These are phyloP conservation scores for Catotricha subobsoleta DNA, from an alignment of 2,888 invertebrate species.

Conservation along the genomic window DNA sequence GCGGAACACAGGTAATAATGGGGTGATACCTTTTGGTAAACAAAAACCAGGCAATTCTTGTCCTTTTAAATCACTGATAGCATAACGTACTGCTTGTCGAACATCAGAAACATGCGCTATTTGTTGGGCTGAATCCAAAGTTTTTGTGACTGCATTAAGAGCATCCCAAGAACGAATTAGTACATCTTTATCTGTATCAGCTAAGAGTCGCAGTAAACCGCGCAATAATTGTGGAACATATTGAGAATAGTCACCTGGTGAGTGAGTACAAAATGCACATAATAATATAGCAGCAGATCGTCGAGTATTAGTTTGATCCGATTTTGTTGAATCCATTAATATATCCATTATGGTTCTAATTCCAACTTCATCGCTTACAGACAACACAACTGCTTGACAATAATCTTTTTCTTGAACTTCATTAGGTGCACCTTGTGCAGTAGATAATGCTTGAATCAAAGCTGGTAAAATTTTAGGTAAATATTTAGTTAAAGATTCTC, in stretches of 20 bases:
- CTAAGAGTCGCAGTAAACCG: conserved; percentile 71
- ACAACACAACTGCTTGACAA: conserved; percentile 82
- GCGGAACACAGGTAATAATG: conserved; percentile 84
- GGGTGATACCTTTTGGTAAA: conserved; percentile 82
- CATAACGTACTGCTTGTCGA: conserved; percentile 81
- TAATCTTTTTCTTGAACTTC: conserved; percentile 68
- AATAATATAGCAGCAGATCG: conserved; percentile 74
- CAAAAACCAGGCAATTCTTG: conserved; percentile 80
- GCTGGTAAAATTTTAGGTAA: conserved; percentile 85
- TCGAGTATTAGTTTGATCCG: conserved; percentile 42
- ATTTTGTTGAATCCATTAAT: conserved; percentile 56
- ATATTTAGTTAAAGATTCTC: conserved; percentile 79
- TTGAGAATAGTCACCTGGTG: conserved; percentile 69
- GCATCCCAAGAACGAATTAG: conserved; percentile 83
- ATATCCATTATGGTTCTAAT: conserved; percentile 76
- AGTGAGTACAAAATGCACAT: conserved; percentile 76
- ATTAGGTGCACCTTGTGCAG: conserved; percentile 44
- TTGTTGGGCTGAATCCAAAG: conserved; percentile 67
- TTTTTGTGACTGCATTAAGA: conserved; percentile 72
- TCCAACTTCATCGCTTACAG: conserved; percentile 75
- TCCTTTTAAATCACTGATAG: conserved; percentile 66
- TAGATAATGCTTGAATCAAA: conserved; percentile 54
- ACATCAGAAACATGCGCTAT: conserved; percentile 76
- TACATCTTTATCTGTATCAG: conserved; percentile 62
- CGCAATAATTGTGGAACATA: conserved; percentile 78